Base-by-base conservation (phyloP, 2,113 vertebrate genomes). In the Romanogobio albipinnatus region DNA sequence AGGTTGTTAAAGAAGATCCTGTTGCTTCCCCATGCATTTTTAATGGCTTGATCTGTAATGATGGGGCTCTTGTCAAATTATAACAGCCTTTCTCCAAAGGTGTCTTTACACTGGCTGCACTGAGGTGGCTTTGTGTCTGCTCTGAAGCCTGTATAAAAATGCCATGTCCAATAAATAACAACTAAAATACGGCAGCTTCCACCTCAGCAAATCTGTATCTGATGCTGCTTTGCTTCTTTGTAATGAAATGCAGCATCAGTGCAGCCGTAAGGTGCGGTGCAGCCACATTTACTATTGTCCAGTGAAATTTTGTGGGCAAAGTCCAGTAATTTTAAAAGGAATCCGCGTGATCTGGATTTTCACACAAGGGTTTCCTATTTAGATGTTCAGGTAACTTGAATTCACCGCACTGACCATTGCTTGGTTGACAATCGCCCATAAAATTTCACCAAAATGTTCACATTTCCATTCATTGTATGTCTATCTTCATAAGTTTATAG, bases 11-110 rank as follows among this genome's bases (percentile, higher is more conserved):
- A 76, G 51, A 78, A 75, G 74, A 83, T 87, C 66, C 74, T 85
- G 83, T 87, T 85, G 86, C 84, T 81, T 82, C 53, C 43, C 47
- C 71, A 81, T 85, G 80, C 75, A 87, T 87, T 85, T 85, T 85
- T 85, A 85, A 87, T 87, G 49, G 47, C 59, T 29, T 82, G 45
- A 81, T 82, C 61, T 76, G 85, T 85, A 82, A 82, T 82, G 77
- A 51, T 15, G 13, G 36, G 29, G 22, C 2, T 56, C 71, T 43
- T 66, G 68, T 84, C 56, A 83, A 39, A 81, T 82, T 70, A 70
- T 73, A 56, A n/a, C 66, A 58, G 49, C 66, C 22, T 58, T 82
- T 56, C 47, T 29, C 13, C 9, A 71, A 26, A 36, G 29, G 47
- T 36, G 26, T 19, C 49, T 76, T 10, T 76, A 76, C 33, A 24